Base-by-base conservation (phyloP, 2,888 invertebrate species). In the Lasiommata megera region DNA sequence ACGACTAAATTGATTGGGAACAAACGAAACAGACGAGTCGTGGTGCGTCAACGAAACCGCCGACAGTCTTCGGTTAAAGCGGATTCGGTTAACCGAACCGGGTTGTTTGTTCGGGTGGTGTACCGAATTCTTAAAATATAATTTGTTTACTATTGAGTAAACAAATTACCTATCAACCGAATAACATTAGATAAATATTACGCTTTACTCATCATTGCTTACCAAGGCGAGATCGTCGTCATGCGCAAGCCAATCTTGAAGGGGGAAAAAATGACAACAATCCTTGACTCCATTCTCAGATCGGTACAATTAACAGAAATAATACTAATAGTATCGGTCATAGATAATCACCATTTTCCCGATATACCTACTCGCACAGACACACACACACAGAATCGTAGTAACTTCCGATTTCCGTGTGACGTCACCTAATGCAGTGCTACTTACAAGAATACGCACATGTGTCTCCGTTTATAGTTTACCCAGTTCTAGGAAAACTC, bases 341-440 rank as follows among this genome's bases (percentile, higher is more conserved):
- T 52, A 60, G 52, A 56, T 40, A 34, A 41, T 44, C 53, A 36
- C 47, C 56, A 53, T 60, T 60, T 56, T 56, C 43, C 31, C 17
- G 38, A 38, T n/a, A 46, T 31, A 41, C n/a, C n/a, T n/a, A n/a
- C n/a, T n/a, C 37, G 12, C 47, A 37, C 31, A 9, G 44, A 41
- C 29, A 29, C 23, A 23, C 5, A 23, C 23, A 23, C 2, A 2
- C 23, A 23, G 23, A 23, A 5, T 16, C 38, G 38, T 11, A 28
- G 28, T 29, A 12, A 48, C 37, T 56, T 60, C 60, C 60, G 60
- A 56, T 60, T 56, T 60, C 60, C 60, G 60, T 29, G 14, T 55
- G 44, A 38, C 36, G 28, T 6, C 9, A n/a, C 34, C 29, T 59
- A 41, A 17, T 36, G 36, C 37, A 47, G 28, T 52, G 59, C 46